These are phyloP conservation scores for Acinonyx jubatus DNA, from an alignment of 2,113 vertebrate species.

Conservation along the genomic window DNA sequence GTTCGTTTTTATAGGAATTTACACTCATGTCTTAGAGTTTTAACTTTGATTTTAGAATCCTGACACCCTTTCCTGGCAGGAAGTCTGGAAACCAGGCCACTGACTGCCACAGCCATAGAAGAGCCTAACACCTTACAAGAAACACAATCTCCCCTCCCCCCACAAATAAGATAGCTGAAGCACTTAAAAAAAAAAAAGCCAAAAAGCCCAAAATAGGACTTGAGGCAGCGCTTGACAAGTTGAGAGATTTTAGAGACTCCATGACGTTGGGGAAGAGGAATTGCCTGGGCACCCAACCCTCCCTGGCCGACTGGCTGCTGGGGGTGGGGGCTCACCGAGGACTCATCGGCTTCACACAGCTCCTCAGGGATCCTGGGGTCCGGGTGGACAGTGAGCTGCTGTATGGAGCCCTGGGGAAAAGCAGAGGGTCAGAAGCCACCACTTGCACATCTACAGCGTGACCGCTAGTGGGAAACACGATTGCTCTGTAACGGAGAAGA, in stretches of 20 bases:
- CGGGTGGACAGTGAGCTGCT: slow-evolving; percentile 91
- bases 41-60: slow-evolving; percentile 68
- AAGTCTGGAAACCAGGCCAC: slow-evolving; percentile 68
- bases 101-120: neutral
- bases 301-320: neutral
- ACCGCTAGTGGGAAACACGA: fast-evolving
- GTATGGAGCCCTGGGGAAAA: slow-evolving; percentile 92
- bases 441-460: fast-evolving
- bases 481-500: fast-evolving
- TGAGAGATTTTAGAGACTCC: neutral
- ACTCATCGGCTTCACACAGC: slow-evolving; percentile 94
- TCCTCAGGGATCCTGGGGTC: slow-evolving; percentile 90
- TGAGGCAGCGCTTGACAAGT: neutral
- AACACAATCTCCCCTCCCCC: neutral
- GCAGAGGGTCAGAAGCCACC: neutral
- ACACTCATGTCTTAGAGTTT: slow-evolving; percentile 59
- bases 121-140: slow-evolving; percentile 43
- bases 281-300: neutral
- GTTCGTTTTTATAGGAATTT: slow-evolving; percentile 61
- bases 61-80: slow-evolving; percentile 64
- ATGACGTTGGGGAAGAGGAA: neutral
- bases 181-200: slow-evolving; percentile 20
- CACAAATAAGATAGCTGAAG: neutral
- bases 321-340: slow-evolving; percentile 87
- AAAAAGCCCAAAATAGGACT: slow-evolving; percentile 59